A percentile compares a stretch with the other conserved stretches of the same genome.
phyloP scores from a whole-genome alignment of 2,113 vertebrate species.

The Copsychus sechellarum region DNA sequence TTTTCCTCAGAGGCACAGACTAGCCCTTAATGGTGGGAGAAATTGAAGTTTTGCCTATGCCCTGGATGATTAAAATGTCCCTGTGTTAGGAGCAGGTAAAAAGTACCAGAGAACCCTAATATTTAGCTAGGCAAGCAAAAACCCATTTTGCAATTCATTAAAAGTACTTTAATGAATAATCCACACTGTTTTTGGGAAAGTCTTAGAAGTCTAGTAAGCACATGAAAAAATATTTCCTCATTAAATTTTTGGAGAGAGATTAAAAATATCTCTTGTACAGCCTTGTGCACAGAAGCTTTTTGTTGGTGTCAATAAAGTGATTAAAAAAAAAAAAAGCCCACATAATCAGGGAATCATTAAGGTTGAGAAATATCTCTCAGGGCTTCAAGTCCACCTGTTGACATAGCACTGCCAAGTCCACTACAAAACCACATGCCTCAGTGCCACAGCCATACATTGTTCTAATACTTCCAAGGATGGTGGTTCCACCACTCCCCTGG shows the following conservation, averaged over 20 bases:
- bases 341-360: not conserved
- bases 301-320: not conserved
- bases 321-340: not conserved
- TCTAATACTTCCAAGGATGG: not conserved
- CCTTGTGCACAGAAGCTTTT: not conserved
- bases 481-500: not conserved
- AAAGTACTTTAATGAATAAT: not conserved
- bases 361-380: not conserved
- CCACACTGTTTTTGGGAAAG: not conserved
- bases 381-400: not conserved
- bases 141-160: not conserved
- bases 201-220: not conserved
- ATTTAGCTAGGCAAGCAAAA: not conserved
- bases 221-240: not conserved
- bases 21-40: not conserved
- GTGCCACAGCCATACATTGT: not conserved
- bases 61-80: not conserved
- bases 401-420: not conserved
- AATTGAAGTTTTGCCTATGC: not conserved
- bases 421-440: not conserved
- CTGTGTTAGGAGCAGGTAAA: not conserved
- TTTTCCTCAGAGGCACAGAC: not conserved
- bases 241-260: not conserved
- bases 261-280: not conserved
- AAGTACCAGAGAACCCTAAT: not conserved